These are phyloP conservation scores for Babylonia areolata DNA, from an alignment of 1,140 invertebrate species.

Conservation along the genomic window DNA sequence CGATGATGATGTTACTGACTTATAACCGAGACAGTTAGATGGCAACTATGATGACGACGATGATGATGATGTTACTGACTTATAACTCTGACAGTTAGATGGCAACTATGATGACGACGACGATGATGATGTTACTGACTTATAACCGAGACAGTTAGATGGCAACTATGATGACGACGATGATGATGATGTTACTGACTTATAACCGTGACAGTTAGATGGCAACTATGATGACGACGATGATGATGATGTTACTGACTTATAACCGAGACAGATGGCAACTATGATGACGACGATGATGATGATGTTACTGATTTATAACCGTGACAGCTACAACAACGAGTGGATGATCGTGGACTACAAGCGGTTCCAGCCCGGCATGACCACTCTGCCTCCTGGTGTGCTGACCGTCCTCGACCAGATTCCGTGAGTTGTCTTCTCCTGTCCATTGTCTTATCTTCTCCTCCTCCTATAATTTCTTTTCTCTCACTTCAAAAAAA, in stretches of 20 bases:
- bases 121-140: neutral
- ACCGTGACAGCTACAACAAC: constrained; percentile 83
- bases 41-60: neutral
- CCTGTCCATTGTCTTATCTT: neutral
- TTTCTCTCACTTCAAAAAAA: no score
- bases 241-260: neutral
- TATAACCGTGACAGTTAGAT: neutral
- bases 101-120: neutral
- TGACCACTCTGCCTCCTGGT: constrained; percentile 77
- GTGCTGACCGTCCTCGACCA: constrained; percentile 90
- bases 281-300: neutral
- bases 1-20: no score
- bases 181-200: neutral
- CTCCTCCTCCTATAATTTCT: no score
- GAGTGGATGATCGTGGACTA: constrained; percentile 92
- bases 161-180: neutral
- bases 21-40: no score
- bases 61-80: neutral
- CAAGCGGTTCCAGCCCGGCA: constrained; percentile 79
- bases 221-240: neutral
- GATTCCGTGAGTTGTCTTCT: constrained; percentile 80
- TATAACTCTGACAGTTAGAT: neutral
- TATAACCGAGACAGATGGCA: constrained; percentile 61
- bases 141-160: neutral
- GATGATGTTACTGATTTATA: neutral